Evolutionary conservation across 2,797 vertebrate species (phyloP), one percentile per base, ranked within the genome.

Genomic region (Hippoglossus hippoglossus): DNA sequence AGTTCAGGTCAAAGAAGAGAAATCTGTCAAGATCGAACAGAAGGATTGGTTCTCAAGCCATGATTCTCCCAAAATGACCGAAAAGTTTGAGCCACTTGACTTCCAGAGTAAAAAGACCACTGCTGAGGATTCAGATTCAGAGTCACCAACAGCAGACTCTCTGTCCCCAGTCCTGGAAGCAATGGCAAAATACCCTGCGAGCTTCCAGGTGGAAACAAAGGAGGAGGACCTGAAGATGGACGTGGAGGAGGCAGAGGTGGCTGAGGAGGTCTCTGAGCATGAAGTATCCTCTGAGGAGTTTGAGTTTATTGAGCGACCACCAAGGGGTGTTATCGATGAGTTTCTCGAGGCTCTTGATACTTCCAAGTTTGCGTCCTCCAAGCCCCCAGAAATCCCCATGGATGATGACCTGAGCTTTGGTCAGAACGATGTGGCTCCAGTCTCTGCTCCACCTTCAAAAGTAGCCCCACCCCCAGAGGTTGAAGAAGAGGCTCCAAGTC

Each of bases 251-350:
- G 77, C 81, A 0, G 92, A 94, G 65, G 69, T 89, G 9, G 89
- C 85, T 0, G 94, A 94, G 26, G 93, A 94, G 75, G 79, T 84
- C 18, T 95, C 94, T 0, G 94, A 95, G 79, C 94, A 93, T 9
- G 94, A 95, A 36, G 90, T 91, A 34, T 95, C 94, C 0, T 95
- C 94, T 6, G 95, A 95, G 70, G 95, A 95, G 77, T 95, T 95
- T 5, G 95, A 95, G 79, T 95, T 95, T 73, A 94, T 95, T 0
- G 95, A 95, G 75, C 87, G 93, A 47, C 94, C 94, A 1, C 91
- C 93, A 0, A 88, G 83, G 46, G 94, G 94, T 0, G 92, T 92
- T 0, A 92, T 94, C 0, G 94, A 96, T 2, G 94, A 95, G 77
- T 95, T 94, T 52, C 88, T 94, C 0, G 94, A 95, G 84, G 93